These are phyloP conservation scores for Metalampra italica DNA, from an alignment of 2,888 invertebrate species.

Conservation along the genomic window DNA sequence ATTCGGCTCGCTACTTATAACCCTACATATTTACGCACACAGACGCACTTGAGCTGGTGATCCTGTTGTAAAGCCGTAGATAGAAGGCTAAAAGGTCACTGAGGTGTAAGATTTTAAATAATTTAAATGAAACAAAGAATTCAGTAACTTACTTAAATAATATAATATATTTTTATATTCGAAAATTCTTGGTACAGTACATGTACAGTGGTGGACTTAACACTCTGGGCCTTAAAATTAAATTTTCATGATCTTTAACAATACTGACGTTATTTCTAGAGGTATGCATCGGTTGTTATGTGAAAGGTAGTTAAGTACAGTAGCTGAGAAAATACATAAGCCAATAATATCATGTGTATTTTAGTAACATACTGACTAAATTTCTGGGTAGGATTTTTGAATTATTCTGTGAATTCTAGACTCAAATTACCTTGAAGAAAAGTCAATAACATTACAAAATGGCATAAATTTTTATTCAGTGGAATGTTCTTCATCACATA, in stretches of 20 bases:
- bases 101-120: too few relatives aligned
- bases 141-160: slow-evolving; percentile 66
- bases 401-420: too few relatives aligned
- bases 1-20: too few relatives aligned
- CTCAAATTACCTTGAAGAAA: neutral
- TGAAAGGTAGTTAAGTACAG: neutral
- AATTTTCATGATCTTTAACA: slow-evolving; percentile 19
- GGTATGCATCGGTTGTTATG: slow-evolving; percentile 1
- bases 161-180: slow-evolving; percentile 64
- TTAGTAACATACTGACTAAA: too few relatives aligned
- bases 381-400: too few relatives aligned
- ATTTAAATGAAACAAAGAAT: slow-evolving; percentile 30
- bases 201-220: slow-evolving; percentile 66
- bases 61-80: too few relatives aligned
- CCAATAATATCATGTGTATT: neutral
- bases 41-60: too few relatives aligned
- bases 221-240: slow-evolving; percentile 41
- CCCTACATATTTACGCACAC: too few relatives aligned
- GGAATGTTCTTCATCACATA: too few relatives aligned
- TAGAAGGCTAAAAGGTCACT: too few relatives aligned
- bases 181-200: slow-evolving; percentile 63
- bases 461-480: neutral
- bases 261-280: neutral
- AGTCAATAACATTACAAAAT: neutral
- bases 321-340: neutral